These are phyloP conservation scores for Drosophila melanosoma DNA, from an alignment of 2,888 invertebrate species.

Conservation along the genomic window DNA sequence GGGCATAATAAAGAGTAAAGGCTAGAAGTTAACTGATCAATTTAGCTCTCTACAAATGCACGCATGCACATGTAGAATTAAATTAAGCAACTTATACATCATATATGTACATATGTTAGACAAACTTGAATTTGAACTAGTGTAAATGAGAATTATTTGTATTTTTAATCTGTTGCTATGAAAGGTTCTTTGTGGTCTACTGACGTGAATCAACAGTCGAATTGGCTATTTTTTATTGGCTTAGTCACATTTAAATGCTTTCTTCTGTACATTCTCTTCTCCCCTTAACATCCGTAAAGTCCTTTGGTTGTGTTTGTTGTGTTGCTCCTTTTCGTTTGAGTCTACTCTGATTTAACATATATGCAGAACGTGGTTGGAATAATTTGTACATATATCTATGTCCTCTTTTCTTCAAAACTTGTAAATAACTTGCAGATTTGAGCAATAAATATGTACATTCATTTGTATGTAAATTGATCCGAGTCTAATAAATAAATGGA, in stretches of 20 bases:
- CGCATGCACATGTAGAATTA: neutral
- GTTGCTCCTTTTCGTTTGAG: neutral
- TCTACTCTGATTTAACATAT: constrained; percentile 1
- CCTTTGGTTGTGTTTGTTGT: neutral
- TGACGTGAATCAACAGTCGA: neutral
- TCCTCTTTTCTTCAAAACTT: constrained; percentile 5
- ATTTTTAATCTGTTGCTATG: neutral
- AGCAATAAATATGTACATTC: constrained; percentile 17
- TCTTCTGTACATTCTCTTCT: neutral
- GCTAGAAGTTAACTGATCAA: constrained; percentile 16
- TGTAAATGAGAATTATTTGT: neutral
- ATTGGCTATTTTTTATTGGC: neutral
- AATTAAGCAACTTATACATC: constrained; percentile 2
- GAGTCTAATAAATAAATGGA: constrained; percentile 6
- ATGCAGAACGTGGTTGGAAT: constrained; percentile 1
- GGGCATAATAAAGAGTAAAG: constrained; percentile 1
- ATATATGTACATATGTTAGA: neutral
- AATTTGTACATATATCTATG: neutral
- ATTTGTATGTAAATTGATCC: constrained; percentile 6
- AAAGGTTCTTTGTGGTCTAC: neutral
- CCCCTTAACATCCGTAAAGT: neutral
- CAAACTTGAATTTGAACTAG: neutral
- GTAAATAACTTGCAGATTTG: constrained; percentile 8
- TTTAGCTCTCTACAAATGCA: constrained; percentile 2
- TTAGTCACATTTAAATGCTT: constrained; percentile 1